Percentiles rank a stretch among this genome's conserved stretches.
These are phyloP conservation scores for Cyanistes caeruleus DNA, from an alignment of 2,113 vertebrate species.

Conservation along the genomic window DNA sequence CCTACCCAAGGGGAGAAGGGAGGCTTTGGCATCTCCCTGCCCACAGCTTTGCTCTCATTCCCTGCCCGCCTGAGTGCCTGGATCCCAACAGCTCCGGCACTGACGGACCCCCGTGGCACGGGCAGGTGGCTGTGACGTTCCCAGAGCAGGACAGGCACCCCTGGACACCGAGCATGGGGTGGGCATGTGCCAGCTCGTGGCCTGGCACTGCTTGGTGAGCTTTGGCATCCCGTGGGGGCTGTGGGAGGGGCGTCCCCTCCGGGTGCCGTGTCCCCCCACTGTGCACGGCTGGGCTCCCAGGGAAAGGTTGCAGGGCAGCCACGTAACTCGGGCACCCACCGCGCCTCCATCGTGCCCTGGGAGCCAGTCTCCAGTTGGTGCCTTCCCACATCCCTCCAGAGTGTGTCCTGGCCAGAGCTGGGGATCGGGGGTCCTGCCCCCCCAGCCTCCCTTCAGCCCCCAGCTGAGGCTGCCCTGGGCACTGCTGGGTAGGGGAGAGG, in stretches of 20 bases:
- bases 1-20: background rate
- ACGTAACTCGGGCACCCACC: background rate
- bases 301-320: background rate
- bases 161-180: background rate
- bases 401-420: accelerated
- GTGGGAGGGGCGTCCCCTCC: accelerated
- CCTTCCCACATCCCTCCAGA: background rate
- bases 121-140: background rate
- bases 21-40: background rate
- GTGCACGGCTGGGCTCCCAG: background rate
- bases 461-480: background rate
- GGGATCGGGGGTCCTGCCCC: background rate
- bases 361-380: background rate
- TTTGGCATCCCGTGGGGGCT: background rate
- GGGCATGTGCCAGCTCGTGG: background rate
- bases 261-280: accelerated
- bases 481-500: too few relatives aligned
- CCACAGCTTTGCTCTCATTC: background rate
- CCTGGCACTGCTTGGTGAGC: background rate
- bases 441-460: background rate
- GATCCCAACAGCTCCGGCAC: background rate
- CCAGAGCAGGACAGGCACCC: background rate
- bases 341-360: background rate
- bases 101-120: background rate
- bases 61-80: background rate